Percentiles rank a stretch among this genome's conserved stretches.
phyloP scores from a whole-genome alignment of 2,888 invertebrate genomes.

The Lithophane leautieri region DNA sequence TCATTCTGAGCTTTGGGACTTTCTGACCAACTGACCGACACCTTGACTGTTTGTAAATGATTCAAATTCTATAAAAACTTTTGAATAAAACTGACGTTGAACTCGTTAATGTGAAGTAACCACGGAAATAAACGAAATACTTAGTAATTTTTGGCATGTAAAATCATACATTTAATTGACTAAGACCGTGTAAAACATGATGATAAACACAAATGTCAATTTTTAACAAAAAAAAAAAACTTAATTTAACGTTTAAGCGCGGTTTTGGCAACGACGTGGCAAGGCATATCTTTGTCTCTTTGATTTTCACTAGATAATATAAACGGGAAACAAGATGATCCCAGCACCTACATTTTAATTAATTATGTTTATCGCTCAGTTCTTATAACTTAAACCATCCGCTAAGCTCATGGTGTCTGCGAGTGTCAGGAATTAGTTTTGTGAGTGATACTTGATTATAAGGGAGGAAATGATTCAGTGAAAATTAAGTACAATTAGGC shows the following conservation, averaged over 20 bases:
- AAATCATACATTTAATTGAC: not conserved
- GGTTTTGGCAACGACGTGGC: no score
- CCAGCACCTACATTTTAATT: not conserved
- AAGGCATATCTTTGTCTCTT: not conserved
- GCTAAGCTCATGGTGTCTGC: constrained; percentile 61
- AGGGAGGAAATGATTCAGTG: constrained; percentile 69
- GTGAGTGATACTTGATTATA: constrained; percentile 75
- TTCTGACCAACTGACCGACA: not conserved
- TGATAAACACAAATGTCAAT: no score
- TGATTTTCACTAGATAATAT: not conserved
- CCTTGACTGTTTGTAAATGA: not conserved
- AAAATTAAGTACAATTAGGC: constrained; percentile 65
- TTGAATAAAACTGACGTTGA: no score
- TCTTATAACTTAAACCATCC: constrained; percentile 51
- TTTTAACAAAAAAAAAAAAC: not conserved
- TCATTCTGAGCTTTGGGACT: not conserved
- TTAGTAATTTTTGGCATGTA: not conserved
- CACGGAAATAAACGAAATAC: not conserved
- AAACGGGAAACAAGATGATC: not conserved
- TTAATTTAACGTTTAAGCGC: no score
- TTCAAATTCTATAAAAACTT: no score
- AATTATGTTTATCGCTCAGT: not conserved
- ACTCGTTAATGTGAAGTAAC: not conserved
- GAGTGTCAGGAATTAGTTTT: constrained; percentile 75
- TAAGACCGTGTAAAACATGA: not conserved